Base-by-base conservation (phyloP, 2,113 vertebrate genomes). In the Tachysurus fulvidraco region DNA sequence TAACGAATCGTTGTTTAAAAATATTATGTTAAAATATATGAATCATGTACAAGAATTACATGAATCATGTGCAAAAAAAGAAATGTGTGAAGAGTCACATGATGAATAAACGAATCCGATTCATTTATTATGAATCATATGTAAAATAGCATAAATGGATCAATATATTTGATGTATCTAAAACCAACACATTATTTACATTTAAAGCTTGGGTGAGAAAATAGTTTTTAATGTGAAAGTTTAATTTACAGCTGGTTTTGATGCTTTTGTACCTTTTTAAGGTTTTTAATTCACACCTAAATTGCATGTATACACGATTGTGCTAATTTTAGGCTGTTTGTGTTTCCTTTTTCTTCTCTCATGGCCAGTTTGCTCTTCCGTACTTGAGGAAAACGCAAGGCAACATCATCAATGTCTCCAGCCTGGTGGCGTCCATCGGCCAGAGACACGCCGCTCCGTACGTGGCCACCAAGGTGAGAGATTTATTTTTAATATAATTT, bases 371-470 rank as follows among this genome's bases (percentile, higher is more conserved):
- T 3, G 94, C 93, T 3, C 89, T 97, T 57, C 96, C 95, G 0
- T 83, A 94, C 88, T 91, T 97, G 12, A 86, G 95, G 0, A 90
- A 94, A 90, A 92, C 87, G 1, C 92, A 52, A 46, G 96, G 96
- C 16, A 97, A 95, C 85, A 90, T 97, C 88, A 95, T 97, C 57
- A 97, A 97, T 46, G 65, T 97, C 2, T 93, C 96, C 91, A 97
- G 97, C 73, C 90, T 97, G 25, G 95, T 95, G 0, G 93, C 88
- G 1, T 85, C 90, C 1, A 94, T 96, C 0, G 96, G 96, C 0
- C 96, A 97, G 91, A 92, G 89, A 59, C 88, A 94, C 8, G 95
- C 95, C 0, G 93, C 92, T 0, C 93, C 95, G 0, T 97, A 97
- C 5, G 95, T 96, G 1, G 95, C 96, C 83, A 96, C 96, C 19